Conservation (phyloP, 2,113 vertebrate species). For the Cebidichthys violaceus region DNA sequence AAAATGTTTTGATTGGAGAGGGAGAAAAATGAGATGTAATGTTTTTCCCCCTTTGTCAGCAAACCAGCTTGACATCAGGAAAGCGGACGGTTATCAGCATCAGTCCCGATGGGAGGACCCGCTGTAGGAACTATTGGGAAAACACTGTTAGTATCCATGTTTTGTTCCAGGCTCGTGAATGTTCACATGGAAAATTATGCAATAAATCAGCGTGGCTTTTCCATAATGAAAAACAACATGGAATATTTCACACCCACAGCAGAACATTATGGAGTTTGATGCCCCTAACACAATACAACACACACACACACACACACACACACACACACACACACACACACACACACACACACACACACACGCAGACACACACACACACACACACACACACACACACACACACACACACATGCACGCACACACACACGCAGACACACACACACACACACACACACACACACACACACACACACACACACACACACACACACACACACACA, state of each 20-base stretch:
- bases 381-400: slow-evolving; percentile 8
- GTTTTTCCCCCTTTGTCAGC: slow-evolving; percentile 56
- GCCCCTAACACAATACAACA: not conserved
- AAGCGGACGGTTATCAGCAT: slow-evolving; percentile 39
- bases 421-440: no score
- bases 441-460: slow-evolving; percentile 5
- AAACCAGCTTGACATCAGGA: slow-evolving; percentile 49
- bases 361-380: slow-evolving; percentile 2
- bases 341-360: not conserved
- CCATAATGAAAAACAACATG: slow-evolving; percentile 31
- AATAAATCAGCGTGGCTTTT: slow-evolving; percentile 23
- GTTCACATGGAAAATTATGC: slow-evolving; percentile 34
- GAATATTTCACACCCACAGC: slow-evolving; percentile 45
- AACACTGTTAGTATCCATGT: slow-evolving; percentile 17
- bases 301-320: slow-evolving; percentile 7
- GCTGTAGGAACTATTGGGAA: slow-evolving; percentile 36
- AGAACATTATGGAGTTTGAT: slow-evolving; percentile 23
- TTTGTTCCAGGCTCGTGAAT: slow-evolving; percentile 28
- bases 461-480: slow-evolving; percentile 1
- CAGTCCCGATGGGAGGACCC: slow-evolving; percentile 36
- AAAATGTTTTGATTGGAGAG: slow-evolving; percentile 50
- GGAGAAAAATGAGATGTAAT: slow-evolving; percentile 9
- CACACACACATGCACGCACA: no score
- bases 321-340: not conserved
- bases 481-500: slow-evolving; percentile 8